Conservation (phyloP, 2,113 vertebrate species). For the Tyrannus savana region DNA sequence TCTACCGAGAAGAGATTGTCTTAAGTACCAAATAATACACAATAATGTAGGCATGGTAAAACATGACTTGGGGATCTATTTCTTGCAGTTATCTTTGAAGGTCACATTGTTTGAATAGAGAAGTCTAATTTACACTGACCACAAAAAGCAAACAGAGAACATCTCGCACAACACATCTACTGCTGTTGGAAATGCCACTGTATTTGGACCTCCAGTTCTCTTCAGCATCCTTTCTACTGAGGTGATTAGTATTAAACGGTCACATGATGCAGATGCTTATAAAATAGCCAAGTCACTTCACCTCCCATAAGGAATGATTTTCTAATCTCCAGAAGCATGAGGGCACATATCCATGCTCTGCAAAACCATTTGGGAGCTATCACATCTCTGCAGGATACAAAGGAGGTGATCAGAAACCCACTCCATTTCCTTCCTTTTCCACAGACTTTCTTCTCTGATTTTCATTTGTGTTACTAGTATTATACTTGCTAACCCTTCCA, state of each 20-base stretch:
- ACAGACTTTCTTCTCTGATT: neutral
- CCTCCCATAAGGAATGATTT: neutral
- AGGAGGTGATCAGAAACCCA: neutral
- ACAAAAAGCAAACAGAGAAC: too few species aligned
- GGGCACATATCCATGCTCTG: neutral
- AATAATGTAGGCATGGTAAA: neutral
- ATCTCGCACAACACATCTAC: neutral
- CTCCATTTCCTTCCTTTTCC: neutral
- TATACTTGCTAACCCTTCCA: neutral
- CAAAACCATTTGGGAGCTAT: neutral
- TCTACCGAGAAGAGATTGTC: neutral
- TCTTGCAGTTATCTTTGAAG: neutral
- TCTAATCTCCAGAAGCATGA: neutral
- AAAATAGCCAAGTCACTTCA: neutral
- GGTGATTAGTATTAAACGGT: neutral
- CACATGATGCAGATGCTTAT: neutral
- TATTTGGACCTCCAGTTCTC: neutral
- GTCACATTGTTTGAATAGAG: neutral
- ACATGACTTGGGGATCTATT: neutral
- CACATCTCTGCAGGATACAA: neutral
- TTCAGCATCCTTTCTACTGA: neutral
- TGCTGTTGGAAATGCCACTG: neutral
- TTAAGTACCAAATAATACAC: neutral
- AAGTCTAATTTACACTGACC: neutral
- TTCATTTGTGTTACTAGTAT: neutral